These are phyloP conservation scores for Rousettus leschenaultii DNA, from an alignment of 2,113 vertebrate genomes.

Conservation along the genomic window DNA sequence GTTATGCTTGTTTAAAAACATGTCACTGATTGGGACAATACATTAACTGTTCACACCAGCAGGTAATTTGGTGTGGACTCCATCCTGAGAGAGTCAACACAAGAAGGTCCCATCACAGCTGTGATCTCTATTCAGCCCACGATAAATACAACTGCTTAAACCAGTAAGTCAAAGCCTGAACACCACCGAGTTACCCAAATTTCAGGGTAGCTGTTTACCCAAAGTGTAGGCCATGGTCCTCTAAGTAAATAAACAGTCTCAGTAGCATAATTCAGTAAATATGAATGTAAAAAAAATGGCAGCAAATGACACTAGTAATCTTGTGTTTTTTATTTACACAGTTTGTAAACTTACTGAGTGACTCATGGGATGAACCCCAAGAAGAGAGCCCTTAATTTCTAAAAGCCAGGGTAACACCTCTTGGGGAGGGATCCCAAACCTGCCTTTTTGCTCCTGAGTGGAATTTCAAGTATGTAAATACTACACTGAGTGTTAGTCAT, in stretches of 20 bases:
- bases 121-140: background rate
- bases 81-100: background rate
- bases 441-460: background rate
- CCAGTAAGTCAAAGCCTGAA: background rate
- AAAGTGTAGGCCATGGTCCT: background rate
- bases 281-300: background rate
- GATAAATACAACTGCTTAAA: background rate
- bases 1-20: background rate
- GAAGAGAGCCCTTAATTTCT: background rate
- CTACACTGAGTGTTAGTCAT: background rate
- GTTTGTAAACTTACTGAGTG: background rate
- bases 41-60: background rate
- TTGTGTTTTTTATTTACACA: background rate
- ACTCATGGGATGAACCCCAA: background rate
- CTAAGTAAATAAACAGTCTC: background rate
- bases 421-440: background rate
- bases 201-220: background rate
- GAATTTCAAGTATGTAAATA: background rate
- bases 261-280: background rate
- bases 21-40: background rate
- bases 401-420: background rate
- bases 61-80: background rate
- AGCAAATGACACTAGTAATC: background rate
- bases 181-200: background rate
- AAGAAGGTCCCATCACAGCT: background rate